Base-by-base conservation (phyloP, 35 echinoderm and acorn worm species). In the Heliocidaris erythrogramma region DNA sequence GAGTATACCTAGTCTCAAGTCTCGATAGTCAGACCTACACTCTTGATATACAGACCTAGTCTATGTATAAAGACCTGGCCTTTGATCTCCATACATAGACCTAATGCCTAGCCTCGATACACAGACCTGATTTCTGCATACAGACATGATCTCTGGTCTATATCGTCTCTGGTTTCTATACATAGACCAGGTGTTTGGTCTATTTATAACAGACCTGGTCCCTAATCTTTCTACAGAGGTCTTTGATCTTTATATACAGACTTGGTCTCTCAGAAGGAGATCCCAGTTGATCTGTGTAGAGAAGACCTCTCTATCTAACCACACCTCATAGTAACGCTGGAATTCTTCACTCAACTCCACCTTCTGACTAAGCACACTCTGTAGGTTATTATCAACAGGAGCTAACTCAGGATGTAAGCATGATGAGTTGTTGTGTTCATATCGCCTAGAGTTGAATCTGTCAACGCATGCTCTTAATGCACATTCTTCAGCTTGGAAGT, bases 401-500 rank as follows among this genome's bases (percentile, higher is more conserved):
- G 92, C 59, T 12, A 96, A 93, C 29, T 99, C 98, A 0, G 98
- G 97, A 47, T 89, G 87, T 14, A 89, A 27, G 47, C 95, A 96
- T 48, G 69, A 71, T 11, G 94, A 86, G 27, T 60, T 69, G 90
- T 12, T 94, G 59, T 95, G 95, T 47, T 99, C 98, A 53, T 99
- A 99, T n/a, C 98, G 95, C 32, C 98, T 32, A 4, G 98, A 94
- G 84, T 99, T 99, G 90, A 99, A 99, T 27, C 98, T 94, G 65
- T 99, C 98, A 17, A 99, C 98, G 49, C 98, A 99, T 2, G 97
- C 97, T 50, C 98, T 95, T 2, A 99, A 96, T 32, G 98, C 98
- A 85, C 98, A 99, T 94, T 99, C 98, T 53, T 99, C 98, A 13
- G 98, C 98, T 93, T 99, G 98, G 65, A 99, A 99, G 88, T 99